A percentile compares a stretch with the other conserved stretches of the same genome.
phyloP scores from a whole-genome alignment of 23 tunicate genomes.

The Aplidium turbinatum region DNA sequence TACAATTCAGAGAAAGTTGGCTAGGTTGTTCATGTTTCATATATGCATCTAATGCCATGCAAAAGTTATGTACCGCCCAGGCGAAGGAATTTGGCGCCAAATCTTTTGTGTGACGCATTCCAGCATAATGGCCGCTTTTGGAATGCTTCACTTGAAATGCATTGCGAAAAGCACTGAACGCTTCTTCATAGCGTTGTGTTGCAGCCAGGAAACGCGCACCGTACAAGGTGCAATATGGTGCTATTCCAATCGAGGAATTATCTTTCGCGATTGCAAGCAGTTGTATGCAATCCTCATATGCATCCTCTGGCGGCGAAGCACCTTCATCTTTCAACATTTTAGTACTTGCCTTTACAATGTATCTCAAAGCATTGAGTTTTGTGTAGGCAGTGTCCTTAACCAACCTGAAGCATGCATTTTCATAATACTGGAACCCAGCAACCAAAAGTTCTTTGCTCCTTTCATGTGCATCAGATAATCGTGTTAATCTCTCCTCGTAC shows the following conservation, averaged over 20 bases:
- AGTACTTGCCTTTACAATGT: conserved; percentile 57
- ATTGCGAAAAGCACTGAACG: conserved; percentile 38
- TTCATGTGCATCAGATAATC: conserved; percentile 30
- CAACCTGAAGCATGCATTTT: conserved; percentile 36
- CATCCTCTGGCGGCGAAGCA: conserved; percentile 8
- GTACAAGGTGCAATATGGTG: conserved; percentile 41
- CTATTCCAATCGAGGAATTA: conserved; percentile 46
- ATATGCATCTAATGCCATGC: conserved; percentile 35
- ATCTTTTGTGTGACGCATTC: conserved; percentile 1
- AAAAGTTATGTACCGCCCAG: conserved; percentile 70
- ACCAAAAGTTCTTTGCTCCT: conserved; percentile 12
- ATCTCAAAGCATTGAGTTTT: conserved; percentile 47
- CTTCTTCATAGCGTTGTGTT: conserved; percentile 20
- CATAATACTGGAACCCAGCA: conserved; percentile 18
- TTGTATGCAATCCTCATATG: conserved; percentile 19
- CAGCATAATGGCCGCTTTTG: neutral
- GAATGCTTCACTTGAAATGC: conserved; percentile 18
- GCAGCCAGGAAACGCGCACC: conserved; percentile 73
- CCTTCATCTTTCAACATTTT: conserved; percentile 35
- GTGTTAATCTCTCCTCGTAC: conserved; percentile 2
- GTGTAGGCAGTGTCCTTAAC: conserved; percentile 52
- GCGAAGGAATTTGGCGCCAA: conserved; percentile 44
- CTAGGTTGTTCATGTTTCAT: neutral
- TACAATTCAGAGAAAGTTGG: neutral
- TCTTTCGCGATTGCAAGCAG: conserved; percentile 37